Base-by-base conservation (phyloP, 2,113 vertebrate species). In the Sylvietta virens region DNA sequence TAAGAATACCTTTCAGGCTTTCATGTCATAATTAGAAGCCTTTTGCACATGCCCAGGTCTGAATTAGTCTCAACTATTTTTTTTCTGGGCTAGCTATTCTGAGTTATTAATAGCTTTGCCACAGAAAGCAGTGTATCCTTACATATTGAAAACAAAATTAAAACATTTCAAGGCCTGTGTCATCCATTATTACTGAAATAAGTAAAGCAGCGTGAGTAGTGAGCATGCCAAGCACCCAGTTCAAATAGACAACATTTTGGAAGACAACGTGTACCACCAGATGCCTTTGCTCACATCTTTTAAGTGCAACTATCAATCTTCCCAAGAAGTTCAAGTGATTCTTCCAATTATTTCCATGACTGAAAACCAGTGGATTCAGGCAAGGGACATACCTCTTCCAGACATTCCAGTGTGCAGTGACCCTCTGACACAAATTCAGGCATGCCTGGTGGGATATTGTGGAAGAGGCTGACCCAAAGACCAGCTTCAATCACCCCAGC, bases 381-480 rank as follows among this genome's bases (percentile, higher is more conserved):
- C 10, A 90, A 47, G 17, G 60, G 5, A 53, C 97, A 28, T 97
- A 99, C 99, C 98, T 99, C 98, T 93, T 98, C 95, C 30, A 99
- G 98, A 96, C 99, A 99, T 95, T 99, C 98, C 97, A 97, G 93
- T 4, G 98, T 98, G 94, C 99, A 99, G 95, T 99, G 98, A 76
- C 99, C 99, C 92, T 99, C 98, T 20, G 98, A 98, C 76, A 97
- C 94, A 88, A 98, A 99, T 76, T 98, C 98, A n/a, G 98, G 96
- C 98, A 99, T 98, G 72, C 98, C 98, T 0, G 99, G 99, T 82
- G 99, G 99, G 80, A 99, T 98, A 94, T 98, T 99, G 82, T 99
- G 99, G 96, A 98, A 99, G 28, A 99, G 98, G 79, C 99, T 99
- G 77, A 99, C 98, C 99, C 98, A 99, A 79, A 99, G 98, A 77